These are phyloP conservation scores for Drosophila elegans DNA, from an alignment of 1,140 invertebrate species.

Conservation along the genomic window DNA sequence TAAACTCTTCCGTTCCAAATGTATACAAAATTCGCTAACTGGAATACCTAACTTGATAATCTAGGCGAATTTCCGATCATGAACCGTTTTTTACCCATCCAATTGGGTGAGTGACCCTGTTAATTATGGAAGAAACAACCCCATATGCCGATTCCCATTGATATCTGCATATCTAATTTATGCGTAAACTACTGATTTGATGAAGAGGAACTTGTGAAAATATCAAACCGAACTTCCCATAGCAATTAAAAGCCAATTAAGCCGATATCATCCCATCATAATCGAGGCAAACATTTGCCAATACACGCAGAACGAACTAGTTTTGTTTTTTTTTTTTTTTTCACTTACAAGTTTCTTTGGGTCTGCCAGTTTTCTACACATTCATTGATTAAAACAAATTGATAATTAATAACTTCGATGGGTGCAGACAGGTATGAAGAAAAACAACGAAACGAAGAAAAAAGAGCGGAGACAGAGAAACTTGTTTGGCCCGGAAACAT, in stretches of 20 bases:
- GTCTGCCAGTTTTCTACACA: conserved; percentile 36
- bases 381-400: conserved; percentile 71
- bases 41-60: conserved; percentile 12
- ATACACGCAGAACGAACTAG: conserved; percentile 49
- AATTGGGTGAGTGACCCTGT: conserved; percentile 47
- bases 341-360: conserved; percentile 6
- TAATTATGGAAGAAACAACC: conserved; percentile 8
- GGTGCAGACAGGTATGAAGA: conserved; percentile 40
- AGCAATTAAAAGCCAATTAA: conserved; percentile 78
- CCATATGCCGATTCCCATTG: conserved; percentile 56
- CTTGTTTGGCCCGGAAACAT: conserved; percentile 74
- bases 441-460: conserved; percentile 11
- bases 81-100: conserved; percentile 2
- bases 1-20: conserved; percentile 9
- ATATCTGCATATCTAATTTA: conserved; percentile 46
- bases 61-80: conserved; percentile 31
- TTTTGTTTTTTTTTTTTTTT: conserved; percentile 11
- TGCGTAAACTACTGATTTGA: conserved; percentile 46
- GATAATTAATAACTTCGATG: conserved; percentile 77
- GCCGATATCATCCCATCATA: conserved; percentile 25
- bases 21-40: conserved; percentile 11
- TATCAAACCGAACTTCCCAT: conserved; percentile 75
- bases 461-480: conserved; percentile 32
- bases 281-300: conserved; percentile 11
- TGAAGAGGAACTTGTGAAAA: conserved; percentile 65